Base-by-base conservation (phyloP, 1,140 invertebrate species). In the Solen grandis region DNA sequence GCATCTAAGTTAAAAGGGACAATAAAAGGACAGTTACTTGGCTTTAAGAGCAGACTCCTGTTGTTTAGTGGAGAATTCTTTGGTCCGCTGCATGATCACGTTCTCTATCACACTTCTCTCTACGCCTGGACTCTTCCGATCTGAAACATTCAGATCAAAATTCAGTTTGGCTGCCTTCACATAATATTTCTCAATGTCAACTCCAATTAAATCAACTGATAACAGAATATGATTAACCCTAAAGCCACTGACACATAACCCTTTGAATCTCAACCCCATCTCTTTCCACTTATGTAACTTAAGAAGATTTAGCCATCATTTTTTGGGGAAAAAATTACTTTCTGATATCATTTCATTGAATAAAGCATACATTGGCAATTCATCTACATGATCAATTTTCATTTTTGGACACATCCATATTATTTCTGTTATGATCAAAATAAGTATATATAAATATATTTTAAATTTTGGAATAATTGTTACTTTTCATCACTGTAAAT, bases 11-110 rank as follows among this genome's bases (percentile, higher is more conserved):
- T n/a, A n/a, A n/a, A n/a, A n/a, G n/a, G n/a, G n/a, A n/a, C n/a
- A n/a, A n/a, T n/a, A n/a, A n/a, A n/a, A n/a, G n/a, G n/a, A n/a
- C n/a, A n/a, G n/a, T 25, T 68, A 79, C 77, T 79, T 70, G 68
- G 77, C 59, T 52, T 79, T 70, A 5, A 79, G n/a, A 5, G 77
- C 77, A 33, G 66, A 38, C 36, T 70, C 77, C 54, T 79, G 77
- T 63, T 79, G 77, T 63, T 79, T 79, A 19, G 29, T 36, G 50
- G 77, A 79, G 55, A 79, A 79, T 35, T 79, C 77, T 52, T 79
- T 79, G 5, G 77, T 79, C 10, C 77, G 59, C 8, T 79, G 77
- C 33, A 70, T 33, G n/a, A 79, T 79, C 27, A 79, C 68, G 16
- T 54, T 62, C 25, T 79, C 36, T 35, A 79, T 62, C 1, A 62